These are phyloP conservation scores for Centropus bengalensis DNA, from an alignment of 2,113 vertebrate species.

Conservation along the genomic window DNA sequence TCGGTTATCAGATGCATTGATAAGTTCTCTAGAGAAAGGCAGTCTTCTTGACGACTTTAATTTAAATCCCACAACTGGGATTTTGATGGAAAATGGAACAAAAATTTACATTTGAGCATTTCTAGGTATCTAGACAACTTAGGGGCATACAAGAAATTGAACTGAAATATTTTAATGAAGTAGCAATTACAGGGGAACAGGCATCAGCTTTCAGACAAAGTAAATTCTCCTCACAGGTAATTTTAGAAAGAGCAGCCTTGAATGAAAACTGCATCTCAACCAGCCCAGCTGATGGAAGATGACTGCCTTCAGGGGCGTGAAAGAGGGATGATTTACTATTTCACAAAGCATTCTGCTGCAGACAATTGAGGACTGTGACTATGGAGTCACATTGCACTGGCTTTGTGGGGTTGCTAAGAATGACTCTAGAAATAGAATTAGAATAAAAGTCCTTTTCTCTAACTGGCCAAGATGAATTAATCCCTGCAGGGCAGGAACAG, in stretches of 20 bases:
- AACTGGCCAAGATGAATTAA: constrained; percentile 1
- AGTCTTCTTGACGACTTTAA: constrained; percentile 18
- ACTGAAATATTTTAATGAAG: constrained; percentile 46
- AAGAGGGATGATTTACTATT: not conserved
- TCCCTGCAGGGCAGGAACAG: not conserved
- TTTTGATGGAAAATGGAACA: not conserved
- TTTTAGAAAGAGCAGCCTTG: not conserved
- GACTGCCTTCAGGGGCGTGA: not conserved
- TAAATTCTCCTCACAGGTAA: not conserved
- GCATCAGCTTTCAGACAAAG: not conserved
- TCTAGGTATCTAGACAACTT: not conserved
- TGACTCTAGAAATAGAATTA: not conserved
- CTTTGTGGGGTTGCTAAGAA: not conserved
- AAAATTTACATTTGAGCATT: constrained; percentile 1
- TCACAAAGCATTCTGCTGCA: not conserved
- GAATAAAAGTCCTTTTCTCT: not conserved
- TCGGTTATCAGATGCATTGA: not conserved
- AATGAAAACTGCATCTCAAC: not conserved
- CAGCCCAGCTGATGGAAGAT: not conserved
- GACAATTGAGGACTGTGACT: not conserved
- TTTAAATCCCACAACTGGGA: not conserved
- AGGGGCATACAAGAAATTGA: not conserved
- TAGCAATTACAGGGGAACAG: constrained; percentile 1
- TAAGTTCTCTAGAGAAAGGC: not conserved
- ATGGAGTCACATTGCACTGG: not conserved